phyloP scores from a whole-genome alignment of 2,113 vertebrate species.

The Bubalus kerabau region DNA sequence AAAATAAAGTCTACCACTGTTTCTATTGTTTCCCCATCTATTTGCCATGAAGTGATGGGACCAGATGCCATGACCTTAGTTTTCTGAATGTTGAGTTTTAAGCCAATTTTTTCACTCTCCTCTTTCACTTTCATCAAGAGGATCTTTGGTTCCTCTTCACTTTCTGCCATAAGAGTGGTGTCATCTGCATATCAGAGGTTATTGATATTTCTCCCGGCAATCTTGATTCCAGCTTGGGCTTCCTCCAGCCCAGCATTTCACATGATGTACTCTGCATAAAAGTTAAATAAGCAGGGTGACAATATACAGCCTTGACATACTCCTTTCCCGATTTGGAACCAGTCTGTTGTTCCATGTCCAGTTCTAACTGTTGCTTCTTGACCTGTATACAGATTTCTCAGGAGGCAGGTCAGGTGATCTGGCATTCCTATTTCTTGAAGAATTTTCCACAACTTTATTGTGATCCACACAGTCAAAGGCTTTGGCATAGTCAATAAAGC shows the following conservation, averaged over 20 bases:
- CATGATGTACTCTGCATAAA: background rate
- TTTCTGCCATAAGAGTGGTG: background rate
- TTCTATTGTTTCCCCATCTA: background rate
- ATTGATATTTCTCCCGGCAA: background rate
- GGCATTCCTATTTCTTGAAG: background rate
- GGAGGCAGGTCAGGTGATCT: background rate
- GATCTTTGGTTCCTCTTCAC: background rate
- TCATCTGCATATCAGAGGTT: background rate
- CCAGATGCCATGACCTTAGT: background rate
- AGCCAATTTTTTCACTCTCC: background rate
- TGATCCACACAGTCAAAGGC: background rate
- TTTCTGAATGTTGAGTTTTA: background rate
- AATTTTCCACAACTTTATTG: background rate
- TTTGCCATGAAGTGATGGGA: background rate
- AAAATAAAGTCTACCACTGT: fast-evolving
- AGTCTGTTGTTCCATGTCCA: background rate
- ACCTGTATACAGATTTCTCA: background rate
- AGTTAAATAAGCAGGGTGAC: background rate
- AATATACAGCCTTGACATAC: background rate
- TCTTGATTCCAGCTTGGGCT: background rate
- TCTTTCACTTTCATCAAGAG: background rate
- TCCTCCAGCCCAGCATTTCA: background rate
- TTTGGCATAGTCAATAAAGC: background rate
- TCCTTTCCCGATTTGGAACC: background rate
- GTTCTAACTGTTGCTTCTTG: background rate